Base-by-base conservation (phyloP, 2,797 vertebrate genomes). In the Pipistrellus pipistrellus region DNA sequence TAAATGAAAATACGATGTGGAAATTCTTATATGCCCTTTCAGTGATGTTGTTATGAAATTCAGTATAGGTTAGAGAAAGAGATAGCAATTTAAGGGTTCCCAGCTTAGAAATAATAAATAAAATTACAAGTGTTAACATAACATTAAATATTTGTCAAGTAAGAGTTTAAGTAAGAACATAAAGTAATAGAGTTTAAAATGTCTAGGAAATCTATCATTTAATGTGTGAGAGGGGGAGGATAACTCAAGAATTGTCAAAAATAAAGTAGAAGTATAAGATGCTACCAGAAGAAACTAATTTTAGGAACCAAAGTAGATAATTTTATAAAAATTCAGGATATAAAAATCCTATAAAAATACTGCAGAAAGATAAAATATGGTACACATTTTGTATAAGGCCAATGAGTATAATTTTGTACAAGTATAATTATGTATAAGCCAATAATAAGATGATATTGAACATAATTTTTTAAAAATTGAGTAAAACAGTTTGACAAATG, bases 11-110 rank as follows among this genome's bases (percentile, higher is more conserved):
- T 55, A 78, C 20, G 78, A 83, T 83, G 38, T 77, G 81, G n/a
- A 87, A 93, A 85, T 88, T 83, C 32, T 91, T 86, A 6, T 80
- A 64, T 87, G 75, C 78, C 75, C n/a, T 71, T 77, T 92, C 76
- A 90, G 8, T 76, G 83, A 87, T 59, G 38, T 57, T 35, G 88
- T 23, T 72, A 32, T 38, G 25, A 93, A 59, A 51, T 32, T 72
- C 27, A 80, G 64, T 62, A 53, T 3, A 72, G 51, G 57, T 78
- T 85, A 38, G 66, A 75, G 18, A 84, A 51, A 75, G 23, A 85
- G 20, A 72, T 32, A 57, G 3, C 21, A 32, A 46, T 35, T 55
- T 64, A 35, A 76, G n/a, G 11, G 32, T 44, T 23, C 12, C 21
- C 46, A 57, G n/a, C 13, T 91, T 82, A 91, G 35, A 90, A 71